Base-by-base conservation (phyloP, 2,797 vertebrate species). In the Coreius guichenoti region DNA sequence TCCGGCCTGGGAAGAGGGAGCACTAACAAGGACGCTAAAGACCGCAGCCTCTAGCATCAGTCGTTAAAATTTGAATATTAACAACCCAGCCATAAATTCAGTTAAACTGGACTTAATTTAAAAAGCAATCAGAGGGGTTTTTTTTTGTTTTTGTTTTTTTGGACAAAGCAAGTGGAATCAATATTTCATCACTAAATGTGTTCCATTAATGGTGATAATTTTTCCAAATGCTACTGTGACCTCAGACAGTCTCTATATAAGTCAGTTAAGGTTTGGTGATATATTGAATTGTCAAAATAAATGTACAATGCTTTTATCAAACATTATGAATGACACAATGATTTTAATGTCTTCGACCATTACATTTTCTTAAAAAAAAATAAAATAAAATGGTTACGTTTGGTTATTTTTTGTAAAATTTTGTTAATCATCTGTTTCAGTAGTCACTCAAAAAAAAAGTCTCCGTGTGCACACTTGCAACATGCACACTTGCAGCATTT, bases 11-110 rank as follows among this genome's bases (percentile, higher is more conserved):
- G 51, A 21, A 54, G 54, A 0, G 19, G 19, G 17, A 2, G 1
- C 7, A 8, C 56, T 12, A 61, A n/a, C 56, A 61, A 61, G 23
- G 11, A 58, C 1, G 4, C 56, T n/a, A n/a, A 58, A 58, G 3
- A n/a, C 56, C 0, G 4, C 23, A 58, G 56, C 56, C 56, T 58
- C 56, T 11, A 58, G 9, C 23, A 58, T 58, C 56, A 58, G 56
- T n/a, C 23, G 11, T n/a, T 58, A 83, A 58, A 54, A 86, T 80
- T 72, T 72, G n/a, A 86, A 81, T 80, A 79, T 84, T 77, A 87
- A 83, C 72, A 45, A 43, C 82, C 65, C 49, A 73, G 56, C 67
- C 69, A 80, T 72, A 31, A 45, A 58, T 45, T 36, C 31, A 12
- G 31, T 49, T 82, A 26, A 36, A 79, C 39, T 73, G 19, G 47